phyloP scores from a whole-genome alignment of 2,888 invertebrate species.

The Eurytoma adleriae region DNA sequence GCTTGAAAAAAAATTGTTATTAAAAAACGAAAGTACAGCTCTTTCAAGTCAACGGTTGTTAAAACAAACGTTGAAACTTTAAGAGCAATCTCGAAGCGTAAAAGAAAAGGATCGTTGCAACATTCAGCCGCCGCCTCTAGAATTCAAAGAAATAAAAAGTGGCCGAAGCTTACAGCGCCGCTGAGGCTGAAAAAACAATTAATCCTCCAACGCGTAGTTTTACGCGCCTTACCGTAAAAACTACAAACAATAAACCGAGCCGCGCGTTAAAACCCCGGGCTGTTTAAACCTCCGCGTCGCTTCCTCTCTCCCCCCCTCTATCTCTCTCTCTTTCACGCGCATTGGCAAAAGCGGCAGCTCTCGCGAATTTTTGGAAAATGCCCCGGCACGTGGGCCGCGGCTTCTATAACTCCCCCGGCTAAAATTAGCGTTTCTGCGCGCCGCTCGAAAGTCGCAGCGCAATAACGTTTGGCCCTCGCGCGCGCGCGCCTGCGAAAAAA shows the following conservation, averaged over 20 bases:
- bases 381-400: constrained; percentile 20
- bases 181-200: too few species aligned
- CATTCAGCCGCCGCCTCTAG: too few species aligned
- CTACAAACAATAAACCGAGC: not conserved
- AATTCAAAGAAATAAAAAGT: too few species aligned
- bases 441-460: not conserved
- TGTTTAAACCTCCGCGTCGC: not conserved
- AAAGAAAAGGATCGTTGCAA: too few species aligned
- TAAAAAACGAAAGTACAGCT: too few species aligned
- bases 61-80: too few species aligned
- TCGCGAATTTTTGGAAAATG: constrained; percentile 62
- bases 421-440: constrained; percentile 47
- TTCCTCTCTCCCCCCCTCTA: too few species aligned
- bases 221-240: not conserved
- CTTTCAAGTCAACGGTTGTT: too few species aligned
- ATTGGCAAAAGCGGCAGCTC: constrained; percentile 28
- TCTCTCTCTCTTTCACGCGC: constrained; percentile 4
- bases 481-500: constrained; percentile 8
- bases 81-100: too few species aligned
- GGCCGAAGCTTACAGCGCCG: too few species aligned
- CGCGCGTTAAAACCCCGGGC: too few species aligned
- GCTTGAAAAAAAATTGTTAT: too few species aligned
- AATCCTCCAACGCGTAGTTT: not conserved
- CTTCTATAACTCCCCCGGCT: constrained; percentile 21
- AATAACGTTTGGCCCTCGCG: constrained; percentile 6